Base-by-base conservation (phyloP, 2,888 invertebrate genomes). In the Lepidochitona cinerea region DNA sequence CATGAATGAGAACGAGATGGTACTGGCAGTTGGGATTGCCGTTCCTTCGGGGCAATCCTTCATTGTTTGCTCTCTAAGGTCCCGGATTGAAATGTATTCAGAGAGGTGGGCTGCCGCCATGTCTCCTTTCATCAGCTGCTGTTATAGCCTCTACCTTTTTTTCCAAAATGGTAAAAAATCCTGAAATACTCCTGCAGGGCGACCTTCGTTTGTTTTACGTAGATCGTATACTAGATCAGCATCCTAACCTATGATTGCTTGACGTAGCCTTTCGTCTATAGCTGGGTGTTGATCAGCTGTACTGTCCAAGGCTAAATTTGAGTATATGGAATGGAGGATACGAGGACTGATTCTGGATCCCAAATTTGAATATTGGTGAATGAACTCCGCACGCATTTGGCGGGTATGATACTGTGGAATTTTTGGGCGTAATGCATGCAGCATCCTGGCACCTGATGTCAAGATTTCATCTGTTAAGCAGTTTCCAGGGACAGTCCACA, bases 51-150 rank as follows among this genome's bases (percentile, higher is more conserved):
- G 75, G 73, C 80, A 80, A 41, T 35, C 32, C 1, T 75, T 37
- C 36, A 33, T 52, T 23, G 77, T 71, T 72, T 65, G 59, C 6
- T 72, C 12, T 6, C 41, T 9, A 18, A 41, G 29, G 23, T 29
- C n/a, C 7, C 7, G 9, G 7, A 26, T 59, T 59, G 59, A 59
- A 29, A 29, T 18, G 29, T 26, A 59, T 59, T 29, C 59, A 12
- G 59, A 26, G 26, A 59, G 26, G 23, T 80, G 79, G 9, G 73
- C 53, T n/a, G 18, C 52, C n/a, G 18, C 68, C 65, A 37, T 79
- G 77, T n/a, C 76, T 33, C 6, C 74, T 9, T 12, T 80, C 76
- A 74, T 80, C 78, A 9, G 78, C 76, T 29, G 76, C 76, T 4
- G 78, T 73, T 2, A 68, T 36, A 0, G 53, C 49, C 37, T 73